These are phyloP conservation scores for Sardina pilchardus DNA, from an alignment of 2,113 vertebrate genomes.

Conservation along the genomic window DNA sequence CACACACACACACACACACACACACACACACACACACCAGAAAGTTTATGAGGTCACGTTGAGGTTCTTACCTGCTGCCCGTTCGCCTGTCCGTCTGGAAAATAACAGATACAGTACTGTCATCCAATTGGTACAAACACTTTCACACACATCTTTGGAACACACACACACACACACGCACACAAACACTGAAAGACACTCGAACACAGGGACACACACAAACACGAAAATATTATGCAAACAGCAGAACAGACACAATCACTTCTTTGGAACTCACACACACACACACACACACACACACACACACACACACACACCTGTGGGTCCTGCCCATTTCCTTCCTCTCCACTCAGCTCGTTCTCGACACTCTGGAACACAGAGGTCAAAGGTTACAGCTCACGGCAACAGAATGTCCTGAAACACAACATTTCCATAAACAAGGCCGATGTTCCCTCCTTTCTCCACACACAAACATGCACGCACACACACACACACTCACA, in stretches of 20 bases:
- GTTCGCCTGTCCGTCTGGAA: slow-evolving; percentile 60
- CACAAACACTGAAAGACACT: not conserved
- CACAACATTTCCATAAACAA: not conserved
- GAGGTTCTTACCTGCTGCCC: slow-evolving; percentile 66
- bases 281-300: not conserved
- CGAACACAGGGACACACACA: not conserved
- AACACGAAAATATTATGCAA: too few relatives aligned
- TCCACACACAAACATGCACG: not conserved
- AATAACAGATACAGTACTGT: slow-evolving; percentile 7
- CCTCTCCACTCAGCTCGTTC: slow-evolving; percentile 70
- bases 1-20: too few relatives aligned
- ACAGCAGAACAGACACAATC: too few relatives aligned
- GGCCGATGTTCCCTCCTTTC: too few relatives aligned
- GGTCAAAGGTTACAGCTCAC: slow-evolving; percentile 23
- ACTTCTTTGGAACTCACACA: not conserved
- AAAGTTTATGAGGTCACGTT: not conserved
- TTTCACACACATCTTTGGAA: not conserved
- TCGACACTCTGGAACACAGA: slow-evolving; percentile 65
- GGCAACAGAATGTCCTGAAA: not conserved
- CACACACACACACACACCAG: not conserved
- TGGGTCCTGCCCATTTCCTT: slow-evolving; percentile 67
- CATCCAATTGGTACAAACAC: slow-evolving; percentile 25
- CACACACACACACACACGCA: not conserved
- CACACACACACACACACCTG: slow-evolving; percentile 57
- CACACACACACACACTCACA: not conserved